Conservation (phyloP, 1,140 invertebrate species). For the Lysiphlebus fabarum region DNA sequence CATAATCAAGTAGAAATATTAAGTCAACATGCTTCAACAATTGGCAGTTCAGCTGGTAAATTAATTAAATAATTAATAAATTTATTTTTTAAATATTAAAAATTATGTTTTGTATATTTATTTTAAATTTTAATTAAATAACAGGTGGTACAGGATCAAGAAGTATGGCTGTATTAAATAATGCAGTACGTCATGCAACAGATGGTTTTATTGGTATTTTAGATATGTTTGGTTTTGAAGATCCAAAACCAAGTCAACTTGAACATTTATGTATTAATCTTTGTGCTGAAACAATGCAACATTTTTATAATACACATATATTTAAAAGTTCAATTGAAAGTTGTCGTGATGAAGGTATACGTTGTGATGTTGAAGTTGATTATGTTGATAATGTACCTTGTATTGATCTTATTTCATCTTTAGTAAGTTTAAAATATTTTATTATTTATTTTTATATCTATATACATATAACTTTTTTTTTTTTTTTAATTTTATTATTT, state of each 20-base stretch:
- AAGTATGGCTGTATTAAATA: constrained; percentile 88
- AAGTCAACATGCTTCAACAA: constrained; percentile 83
- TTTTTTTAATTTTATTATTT: too few relatives aligned
- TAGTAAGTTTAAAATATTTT: constrained; percentile 59
- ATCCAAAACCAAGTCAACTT: constrained; percentile 82
- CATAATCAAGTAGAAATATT: constrained; percentile 82
- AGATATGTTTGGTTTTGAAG: constrained; percentile 95
- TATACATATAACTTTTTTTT: too few relatives aligned
- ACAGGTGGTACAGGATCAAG: constrained; percentile 72
- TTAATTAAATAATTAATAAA: background rate
- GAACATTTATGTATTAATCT: constrained; percentile 93
- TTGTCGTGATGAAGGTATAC: constrained; percentile 88
- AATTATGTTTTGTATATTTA: constrained; percentile 7
- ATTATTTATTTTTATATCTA: background rate
- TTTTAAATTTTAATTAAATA: background rate
- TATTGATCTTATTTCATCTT: constrained; percentile 90
- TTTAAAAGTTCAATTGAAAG: constrained; percentile 93
- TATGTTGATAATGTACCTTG: constrained; percentile 95
- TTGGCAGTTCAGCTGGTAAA: constrained; percentile 65
- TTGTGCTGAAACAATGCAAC: constrained; percentile 95
- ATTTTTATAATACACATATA: constrained; percentile 95
- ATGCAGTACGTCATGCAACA: constrained; percentile 87
- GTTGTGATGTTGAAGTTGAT: constrained; percentile 86
- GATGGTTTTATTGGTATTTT: constrained; percentile 93
- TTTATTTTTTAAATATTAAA: constrained; percentile 14